phyloP scores from a whole-genome alignment of 1,140 invertebrate genomes.

The Neotoxoptera formosana region DNA sequence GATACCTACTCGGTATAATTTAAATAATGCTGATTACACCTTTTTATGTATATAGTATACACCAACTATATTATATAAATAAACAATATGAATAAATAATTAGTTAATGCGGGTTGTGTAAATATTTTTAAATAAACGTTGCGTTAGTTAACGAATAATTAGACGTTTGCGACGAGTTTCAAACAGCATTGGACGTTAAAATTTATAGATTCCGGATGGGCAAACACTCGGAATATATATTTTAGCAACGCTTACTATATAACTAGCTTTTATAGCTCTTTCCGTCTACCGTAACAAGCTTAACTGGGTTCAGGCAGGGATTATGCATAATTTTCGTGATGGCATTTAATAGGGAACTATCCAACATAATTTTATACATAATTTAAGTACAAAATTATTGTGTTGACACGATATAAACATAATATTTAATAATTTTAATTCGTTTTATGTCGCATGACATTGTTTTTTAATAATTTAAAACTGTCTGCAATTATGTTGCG shows the following conservation, averaged over 20 bases:
- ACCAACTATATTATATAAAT: background rate
- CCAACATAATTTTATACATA: background rate
- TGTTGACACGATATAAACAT: background rate
- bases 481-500: background rate
- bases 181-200: background rate
- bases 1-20: background rate
- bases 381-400: background rate
- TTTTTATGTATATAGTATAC: background rate
- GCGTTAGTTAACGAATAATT: background rate
- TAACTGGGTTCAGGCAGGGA: background rate
- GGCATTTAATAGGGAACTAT: background rate
- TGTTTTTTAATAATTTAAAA: background rate
- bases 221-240: constrained; percentile 8
- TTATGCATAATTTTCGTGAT: background rate
- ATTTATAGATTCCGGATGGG: background rate
- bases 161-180: background rate
- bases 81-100: constrained; percentile 12
- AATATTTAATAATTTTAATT: constrained; percentile 21
- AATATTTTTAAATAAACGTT: background rate
- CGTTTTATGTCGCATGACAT: background rate
- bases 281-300: background rate
- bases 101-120: background rate
- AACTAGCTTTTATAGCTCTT: background rate
- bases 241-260: background rate
- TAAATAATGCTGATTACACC: constrained; percentile 19